A percentile compares a stretch with the other conserved stretches of the same genome.
Evolutionary conservation across 2,797 vertebrate species (phyloP).

Genomic region (Hoplostethus mediterraneus): DNA sequence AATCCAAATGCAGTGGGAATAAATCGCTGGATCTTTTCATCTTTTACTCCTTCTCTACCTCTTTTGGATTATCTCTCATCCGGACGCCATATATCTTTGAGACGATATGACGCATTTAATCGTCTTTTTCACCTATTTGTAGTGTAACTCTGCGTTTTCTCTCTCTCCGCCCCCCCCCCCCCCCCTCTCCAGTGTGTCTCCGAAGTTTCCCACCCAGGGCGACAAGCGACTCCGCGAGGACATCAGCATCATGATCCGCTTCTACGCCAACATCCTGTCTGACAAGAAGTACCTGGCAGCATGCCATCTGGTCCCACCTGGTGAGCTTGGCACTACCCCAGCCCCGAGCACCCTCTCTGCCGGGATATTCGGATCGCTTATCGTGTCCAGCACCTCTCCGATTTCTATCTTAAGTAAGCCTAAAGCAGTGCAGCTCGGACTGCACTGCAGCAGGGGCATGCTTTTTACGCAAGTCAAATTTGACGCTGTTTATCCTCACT

Average conservation of each 20-base stretch:
- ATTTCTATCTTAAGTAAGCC: slow-evolving; percentile 88
- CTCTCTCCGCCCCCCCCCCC: slow-evolving; percentile 21
- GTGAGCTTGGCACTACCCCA: slow-evolving; percentile 88
- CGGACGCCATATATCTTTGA: no score
- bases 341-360: slow-evolving; percentile 85
- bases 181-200: slow-evolving; percentile 83
- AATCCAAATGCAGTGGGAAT: no score
- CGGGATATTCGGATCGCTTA: slow-evolving; percentile 89
- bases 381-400: slow-evolving; percentile 89
- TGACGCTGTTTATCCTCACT: slow-evolving; percentile 66
- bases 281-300: slow-evolving; percentile 98
- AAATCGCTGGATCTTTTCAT: no score
- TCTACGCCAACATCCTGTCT: slow-evolving; percentile 98
- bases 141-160: not conserved
- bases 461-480: slow-evolving; percentile 74
- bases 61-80: no score
- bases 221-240: slow-evolving; percentile 96
- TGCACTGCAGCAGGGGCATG: slow-evolving; percentile 78
- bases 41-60: no score
- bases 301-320: slow-evolving; percentile 93
- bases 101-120: no score
- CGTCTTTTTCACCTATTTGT: not conserved
- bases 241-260: slow-evolving; percentile 94
- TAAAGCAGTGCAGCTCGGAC: slow-evolving; percentile 70
- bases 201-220: slow-evolving; percentile 95